phyloP scores from a whole-genome alignment of 2,888 invertebrate species.

The Stenotaenia linearis region DNA sequence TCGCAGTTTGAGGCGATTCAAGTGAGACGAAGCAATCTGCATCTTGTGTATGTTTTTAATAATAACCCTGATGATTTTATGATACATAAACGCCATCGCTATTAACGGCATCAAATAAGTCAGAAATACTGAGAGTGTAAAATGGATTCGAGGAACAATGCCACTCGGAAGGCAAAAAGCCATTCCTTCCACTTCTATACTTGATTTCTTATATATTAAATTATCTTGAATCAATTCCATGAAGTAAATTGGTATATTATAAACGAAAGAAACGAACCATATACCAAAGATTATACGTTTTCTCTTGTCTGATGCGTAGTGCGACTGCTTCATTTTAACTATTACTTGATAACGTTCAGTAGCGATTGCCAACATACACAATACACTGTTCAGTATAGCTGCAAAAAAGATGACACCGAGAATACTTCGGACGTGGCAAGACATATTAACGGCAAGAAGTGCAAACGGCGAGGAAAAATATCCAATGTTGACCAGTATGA shows the following conservation, averaged over 20 bases:
- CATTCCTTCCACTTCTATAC: background rate
- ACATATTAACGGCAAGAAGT: background rate
- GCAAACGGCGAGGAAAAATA: slow-evolving; percentile 33
- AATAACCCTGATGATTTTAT: background rate
- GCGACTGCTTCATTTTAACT: background rate
- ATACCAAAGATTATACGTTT: background rate
- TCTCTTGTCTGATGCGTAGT: background rate
- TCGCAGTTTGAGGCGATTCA: slow-evolving; percentile 34
- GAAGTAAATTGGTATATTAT: slow-evolving; percentile 15
- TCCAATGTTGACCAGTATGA: slow-evolving; percentile 34
- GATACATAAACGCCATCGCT: slow-evolving; percentile 5
- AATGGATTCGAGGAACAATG: background rate
- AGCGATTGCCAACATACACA: slow-evolving; percentile 36
- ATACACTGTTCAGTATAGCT: slow-evolving; percentile 33
- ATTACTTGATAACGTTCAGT: slow-evolving; percentile 34
- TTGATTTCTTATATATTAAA: background rate
- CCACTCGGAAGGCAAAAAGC: slow-evolving; percentile 21
- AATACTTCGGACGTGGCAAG: slow-evolving; percentile 28
- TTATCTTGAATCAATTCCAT: background rate
- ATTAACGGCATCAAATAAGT: slow-evolving; percentile 5
- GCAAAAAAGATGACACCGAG: slow-evolving; percentile 32
- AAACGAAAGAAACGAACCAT: slow-evolving; percentile 24
- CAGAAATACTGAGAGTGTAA: background rate
- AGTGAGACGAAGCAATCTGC: background rate
- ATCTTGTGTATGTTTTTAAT: background rate